Base-by-base conservation (phyloP, 30 jellyfish, hydroid and myxozoan genomes). In the Aurelia coerulea region DNA sequence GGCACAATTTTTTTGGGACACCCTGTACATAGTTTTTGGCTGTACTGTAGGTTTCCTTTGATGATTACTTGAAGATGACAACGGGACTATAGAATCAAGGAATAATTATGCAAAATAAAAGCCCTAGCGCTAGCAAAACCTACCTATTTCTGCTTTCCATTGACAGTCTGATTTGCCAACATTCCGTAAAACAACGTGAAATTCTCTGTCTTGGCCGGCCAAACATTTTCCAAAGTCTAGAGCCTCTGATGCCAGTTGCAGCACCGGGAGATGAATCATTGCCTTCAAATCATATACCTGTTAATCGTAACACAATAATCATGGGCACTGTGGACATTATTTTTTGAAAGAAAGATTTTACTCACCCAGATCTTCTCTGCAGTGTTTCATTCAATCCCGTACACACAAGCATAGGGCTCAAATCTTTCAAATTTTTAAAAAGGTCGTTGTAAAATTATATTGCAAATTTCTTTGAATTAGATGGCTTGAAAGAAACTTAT, bases 171-270 rank as follows among this genome's bases (percentile, higher is more conserved):
- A 86, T 41, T 68, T 86, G 50, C 90, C 89, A 5, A 35, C 10
- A 66, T 86, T 86, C 67, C 69, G 77, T 13, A 86, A 64, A 4
- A 58, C 59, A 49, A 86, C 74, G 62, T 76, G 84, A 12, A 51
- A 64, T 50, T 86, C 95, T 60, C 90, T 86, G n/a, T 66, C 81
- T 62, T 86, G 95, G n/a, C 79, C 90, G 18, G 77, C 81, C 32
- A 75, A 68, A 68, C 95, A 86, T 14, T 84, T 86, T 54, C 79
- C 89, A 69, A 86, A 86, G 58, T 86, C 73, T 63, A 84, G 19
- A 34, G 8, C 62, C 8, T 51, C 82, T 13, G 78, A 51, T 6
- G 93, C 64, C 17, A 84, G 83, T 31, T 68, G 56, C 16, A 84
- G 88, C 39, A 62, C 69, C 11, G 93, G 88, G 16, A 73, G 76